Evolutionary conservation across 2,888 invertebrate genomes (phyloP).

Genomic region (Cryptocephalus moraei): DNA sequence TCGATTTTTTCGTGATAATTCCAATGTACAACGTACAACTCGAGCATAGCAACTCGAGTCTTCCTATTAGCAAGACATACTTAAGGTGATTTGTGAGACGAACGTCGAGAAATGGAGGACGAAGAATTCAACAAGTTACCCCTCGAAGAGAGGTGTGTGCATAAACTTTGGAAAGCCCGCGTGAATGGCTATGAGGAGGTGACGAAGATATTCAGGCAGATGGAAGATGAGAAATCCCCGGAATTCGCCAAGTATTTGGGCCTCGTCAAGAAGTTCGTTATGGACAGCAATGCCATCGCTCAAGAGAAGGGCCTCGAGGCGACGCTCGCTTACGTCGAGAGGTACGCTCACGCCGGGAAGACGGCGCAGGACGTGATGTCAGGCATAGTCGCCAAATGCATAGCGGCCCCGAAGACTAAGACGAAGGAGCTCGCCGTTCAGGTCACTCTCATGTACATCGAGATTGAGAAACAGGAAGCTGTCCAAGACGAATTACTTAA

Average conservation of each 20-base stretch:
- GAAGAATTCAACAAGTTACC: constrained; percentile 80
- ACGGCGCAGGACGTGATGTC: constrained; percentile 73
- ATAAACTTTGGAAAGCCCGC: constrained; percentile 94
- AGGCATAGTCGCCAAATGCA: constrained; percentile 80
- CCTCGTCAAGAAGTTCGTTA: constrained; percentile 87
- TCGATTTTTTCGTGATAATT: no score
- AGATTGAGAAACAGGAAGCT: constrained; percentile 88
- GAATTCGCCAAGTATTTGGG: constrained; percentile 90
- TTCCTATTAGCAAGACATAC: no score
- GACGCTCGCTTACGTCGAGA: constrained; percentile 81
- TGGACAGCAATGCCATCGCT: constrained; percentile 88
- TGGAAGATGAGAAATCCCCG: constrained; percentile 86
- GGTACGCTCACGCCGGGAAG: constrained; percentile 78
- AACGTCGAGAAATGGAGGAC: background rate
- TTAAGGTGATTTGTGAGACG: no score
- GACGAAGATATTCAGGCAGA: constrained; percentile 74
- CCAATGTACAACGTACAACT: no score
- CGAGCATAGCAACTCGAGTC: no score
- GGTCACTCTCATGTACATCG: constrained; percentile 85
- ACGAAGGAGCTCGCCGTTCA: constrained; percentile 87
- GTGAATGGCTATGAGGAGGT: constrained; percentile 91
- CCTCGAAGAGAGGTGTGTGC: constrained; percentile 83
- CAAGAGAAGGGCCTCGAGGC: constrained; percentile 95
- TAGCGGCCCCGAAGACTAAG: constrained; percentile 82
- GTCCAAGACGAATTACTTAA: constrained; percentile 86